Percentiles rank a stretch among this genome's conserved stretches.
These are phyloP conservation scores for Mystacides longicornis DNA, from an alignment of 2,888 invertebrate genomes.

Conservation along the genomic window DNA sequence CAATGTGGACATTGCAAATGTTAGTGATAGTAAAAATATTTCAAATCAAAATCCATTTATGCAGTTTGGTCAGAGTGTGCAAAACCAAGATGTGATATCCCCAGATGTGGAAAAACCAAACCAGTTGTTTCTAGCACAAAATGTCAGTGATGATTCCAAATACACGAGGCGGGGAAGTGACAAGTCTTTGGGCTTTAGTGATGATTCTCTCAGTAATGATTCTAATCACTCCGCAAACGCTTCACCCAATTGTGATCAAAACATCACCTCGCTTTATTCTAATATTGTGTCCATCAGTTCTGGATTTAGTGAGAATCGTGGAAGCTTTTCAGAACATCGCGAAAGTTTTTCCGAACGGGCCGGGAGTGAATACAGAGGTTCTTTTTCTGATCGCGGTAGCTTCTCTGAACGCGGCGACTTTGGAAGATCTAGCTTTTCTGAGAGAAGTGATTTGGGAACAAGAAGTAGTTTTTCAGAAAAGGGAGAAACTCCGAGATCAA, in stretches of 20 bases:
- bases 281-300: conserved; percentile 52
- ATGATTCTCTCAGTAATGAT: conserved; percentile 67
- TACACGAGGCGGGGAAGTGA: conserved; percentile 60
- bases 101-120: conserved; percentile 23
- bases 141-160: conserved; percentile 35
- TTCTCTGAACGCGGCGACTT: conserved; percentile 45
- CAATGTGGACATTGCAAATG: background rate
- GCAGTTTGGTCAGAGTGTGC: conserved; percentile 10
- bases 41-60: conserved; percentile 18
- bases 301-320: conserved; percentile 52
- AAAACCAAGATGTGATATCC: conserved; percentile 16
- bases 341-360: conserved; percentile 36
- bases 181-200: conserved; percentile 62
- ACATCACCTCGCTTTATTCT: conserved; percentile 44
- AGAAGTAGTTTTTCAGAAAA: conserved; percentile 42
- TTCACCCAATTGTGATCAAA: conserved; percentile 50
- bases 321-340: conserved; percentile 43
- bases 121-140: conserved; percentile 24
- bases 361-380: conserved; percentile 28
- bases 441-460: conserved; percentile 46
- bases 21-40: background rate
- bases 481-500: conserved; percentile 44
- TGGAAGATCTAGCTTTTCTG: conserved; percentile 45
- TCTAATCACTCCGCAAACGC: conserved; percentile 41
- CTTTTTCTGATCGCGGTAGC: conserved; percentile 44